Evolutionary conservation across 1,140 invertebrate genomes (phyloP).

Genomic region (Drosophila erecta): DNA sequence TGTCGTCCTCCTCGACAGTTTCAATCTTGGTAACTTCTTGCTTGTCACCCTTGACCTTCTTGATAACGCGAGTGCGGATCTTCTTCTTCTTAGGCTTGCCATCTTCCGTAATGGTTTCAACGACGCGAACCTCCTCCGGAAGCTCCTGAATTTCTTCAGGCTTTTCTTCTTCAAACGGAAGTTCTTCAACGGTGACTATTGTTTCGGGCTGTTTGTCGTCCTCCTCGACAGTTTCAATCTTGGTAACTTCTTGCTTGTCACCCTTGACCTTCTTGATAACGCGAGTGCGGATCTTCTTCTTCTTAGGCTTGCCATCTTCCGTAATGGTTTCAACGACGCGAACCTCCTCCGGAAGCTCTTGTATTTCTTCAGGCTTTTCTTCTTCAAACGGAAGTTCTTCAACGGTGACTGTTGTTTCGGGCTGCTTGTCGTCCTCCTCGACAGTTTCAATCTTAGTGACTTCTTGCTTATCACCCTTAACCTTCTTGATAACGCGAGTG

Average conservation of each 20-base stretch:
- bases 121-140: background rate
- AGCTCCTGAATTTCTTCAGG: conserved; percentile 1
- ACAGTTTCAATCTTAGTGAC: conserved; percentile 8
- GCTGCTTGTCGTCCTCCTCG: conserved; percentile 4
- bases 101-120: conserved; percentile 6
- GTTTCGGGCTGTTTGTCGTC: conserved; percentile 6
- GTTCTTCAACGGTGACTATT: background rate
- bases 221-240: conserved; percentile 3
- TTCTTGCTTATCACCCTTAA: conserved; percentile 5
- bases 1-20: background rate
- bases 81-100: conserved; percentile 14
- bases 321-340: background rate
- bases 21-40: conserved; percentile 7
- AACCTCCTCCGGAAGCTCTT: conserved; percentile 3
- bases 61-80: conserved; percentile 6
- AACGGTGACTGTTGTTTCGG: conserved; percentile 1
- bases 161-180: background rate
- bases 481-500: conserved; percentile 5
- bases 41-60: conserved; percentile 7
- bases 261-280: conserved; percentile 10
- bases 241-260: conserved; percentile 2
- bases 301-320: conserved; percentile 1
- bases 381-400: conserved; percentile 2
- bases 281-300: conserved; percentile 6
- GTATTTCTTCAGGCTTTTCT: background rate